These are phyloP conservation scores for Argyra leucocephala DNA, from an alignment of 2,888 invertebrate species.

Conservation along the genomic window DNA sequence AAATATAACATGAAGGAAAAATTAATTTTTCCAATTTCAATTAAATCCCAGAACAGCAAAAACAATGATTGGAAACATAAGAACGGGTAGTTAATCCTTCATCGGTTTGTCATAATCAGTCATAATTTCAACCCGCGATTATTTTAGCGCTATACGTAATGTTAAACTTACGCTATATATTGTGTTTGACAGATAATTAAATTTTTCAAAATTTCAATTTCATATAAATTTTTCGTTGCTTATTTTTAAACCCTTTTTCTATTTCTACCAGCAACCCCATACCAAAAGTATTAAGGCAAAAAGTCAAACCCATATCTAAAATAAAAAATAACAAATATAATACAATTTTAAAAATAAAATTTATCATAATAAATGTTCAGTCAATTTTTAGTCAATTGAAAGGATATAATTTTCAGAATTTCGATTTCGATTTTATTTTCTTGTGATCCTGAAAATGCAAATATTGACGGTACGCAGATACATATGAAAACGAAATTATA, in stretches of 20 bases:
- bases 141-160: neutral
- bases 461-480: too few relatives aligned
- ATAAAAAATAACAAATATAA: too few relatives aligned
- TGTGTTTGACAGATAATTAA: neutral
- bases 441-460: neutral
- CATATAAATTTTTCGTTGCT: neutral
- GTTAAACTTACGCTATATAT: neutral
- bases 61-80: neutral
- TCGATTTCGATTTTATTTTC: too few relatives aligned
- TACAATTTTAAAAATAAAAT: too few relatives aligned
- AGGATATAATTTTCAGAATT: too few relatives aligned
- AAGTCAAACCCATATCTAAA: neutral
- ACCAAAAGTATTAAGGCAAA: neutral
- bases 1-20: too few relatives aligned
- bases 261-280: neutral
- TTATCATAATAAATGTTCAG: too few relatives aligned
- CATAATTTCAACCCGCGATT: neutral
- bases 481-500: neutral
- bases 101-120: conserved; percentile 3
- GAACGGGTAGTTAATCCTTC: neutral
- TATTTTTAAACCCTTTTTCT: neutral
- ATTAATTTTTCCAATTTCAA: neutral
- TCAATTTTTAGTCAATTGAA: too few relatives aligned
- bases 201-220: conserved; percentile 3
- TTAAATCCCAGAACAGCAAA: neutral